These are phyloP conservation scores for Phragmatobia fuliginosa DNA, from an alignment of 2,888 invertebrate genomes.

Conservation along the genomic window DNA sequence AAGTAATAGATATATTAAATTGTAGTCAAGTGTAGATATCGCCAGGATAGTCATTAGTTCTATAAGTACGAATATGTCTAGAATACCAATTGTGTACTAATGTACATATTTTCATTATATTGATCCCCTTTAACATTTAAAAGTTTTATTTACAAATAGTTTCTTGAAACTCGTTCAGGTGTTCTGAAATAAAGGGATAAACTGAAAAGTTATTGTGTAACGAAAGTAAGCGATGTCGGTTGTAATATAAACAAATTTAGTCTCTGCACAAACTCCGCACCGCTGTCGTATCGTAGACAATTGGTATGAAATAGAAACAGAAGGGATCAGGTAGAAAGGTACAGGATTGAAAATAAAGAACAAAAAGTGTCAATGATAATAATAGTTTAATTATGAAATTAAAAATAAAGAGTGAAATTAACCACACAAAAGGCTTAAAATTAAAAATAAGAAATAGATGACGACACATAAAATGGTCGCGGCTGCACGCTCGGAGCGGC, in stretches of 20 bases:
- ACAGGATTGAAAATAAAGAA: conserved; percentile 76
- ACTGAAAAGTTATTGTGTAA: conserved; percentile 49
- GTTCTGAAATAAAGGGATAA: conserved; percentile 67
- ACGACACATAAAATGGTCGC: conserved; percentile 54
- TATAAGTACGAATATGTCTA: conserved; percentile 82
- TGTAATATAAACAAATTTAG: conserved; percentile 34
- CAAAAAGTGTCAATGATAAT: conserved; percentile 83
- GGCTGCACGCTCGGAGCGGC: conserved; percentile 60
- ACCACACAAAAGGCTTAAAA: conserved; percentile 85
- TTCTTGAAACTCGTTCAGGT: conserved; percentile 63
- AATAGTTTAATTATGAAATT: conserved; percentile 86
- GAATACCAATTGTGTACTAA: conserved; percentile 84
- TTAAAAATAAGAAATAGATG: conserved; percentile 79
- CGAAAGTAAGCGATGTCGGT: conserved; percentile 41
- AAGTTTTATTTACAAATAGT: conserved; percentile 84
- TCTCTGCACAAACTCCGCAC: conserved; percentile 43
- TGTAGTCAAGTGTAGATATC: conserved; percentile 68
- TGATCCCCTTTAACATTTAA: conserved; percentile 85
- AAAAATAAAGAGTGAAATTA: conserved; percentile 85
- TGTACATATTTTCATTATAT: conserved; percentile 84
- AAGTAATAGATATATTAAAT: conserved; percentile 60
- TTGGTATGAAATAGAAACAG: conserved; percentile 68
- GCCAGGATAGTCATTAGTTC: conserved; percentile 79
- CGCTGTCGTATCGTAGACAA: conserved; percentile 67
- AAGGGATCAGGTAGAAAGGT: conserved; percentile 65